phyloP scores from a whole-genome alignment of 2,888 invertebrate species.

The Drosophila emarginata region DNA sequence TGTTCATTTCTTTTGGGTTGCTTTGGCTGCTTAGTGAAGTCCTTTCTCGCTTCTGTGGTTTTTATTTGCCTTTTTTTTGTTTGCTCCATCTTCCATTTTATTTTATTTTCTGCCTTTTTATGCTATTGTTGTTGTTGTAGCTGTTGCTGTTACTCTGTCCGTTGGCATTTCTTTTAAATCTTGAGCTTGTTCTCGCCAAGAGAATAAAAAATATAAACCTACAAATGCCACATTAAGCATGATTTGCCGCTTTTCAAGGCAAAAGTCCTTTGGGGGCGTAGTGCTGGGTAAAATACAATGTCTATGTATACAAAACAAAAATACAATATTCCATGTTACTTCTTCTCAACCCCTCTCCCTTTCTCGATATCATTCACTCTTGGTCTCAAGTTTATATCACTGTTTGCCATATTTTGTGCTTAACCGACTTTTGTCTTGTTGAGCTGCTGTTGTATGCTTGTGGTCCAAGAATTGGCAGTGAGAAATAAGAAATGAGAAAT shows the following conservation, averaged over 20 bases:
- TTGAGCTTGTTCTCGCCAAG: slow-evolving; percentile 58
- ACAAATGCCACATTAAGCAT: slow-evolving; percentile 77
- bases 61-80: slow-evolving; percentile 58
- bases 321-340: background rate
- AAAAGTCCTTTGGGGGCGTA: slow-evolving; percentile 48
- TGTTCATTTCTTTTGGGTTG: slow-evolving; percentile 7
- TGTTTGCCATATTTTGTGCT: slow-evolving; percentile 65
- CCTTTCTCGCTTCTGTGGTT: slow-evolving; percentile 71
- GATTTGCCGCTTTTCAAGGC: slow-evolving; percentile 72
- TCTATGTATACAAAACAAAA: slow-evolving; percentile 2
- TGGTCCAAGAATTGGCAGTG: background rate
- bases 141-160: slow-evolving; percentile 28
- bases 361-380: background rate
- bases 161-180: slow-evolving; percentile 62
- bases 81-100: slow-evolving; percentile 49
- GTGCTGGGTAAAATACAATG: slow-evolving; percentile 10
- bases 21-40: slow-evolving; percentile 65
- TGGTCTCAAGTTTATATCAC: slow-evolving; percentile 49
- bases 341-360: slow-evolving; percentile 19
- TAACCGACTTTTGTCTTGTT: slow-evolving; percentile 61
- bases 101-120: slow-evolving; percentile 70
- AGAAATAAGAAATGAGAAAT: slow-evolving; percentile 41
- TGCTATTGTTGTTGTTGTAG: slow-evolving; percentile 27
- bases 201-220: slow-evolving; percentile 60
- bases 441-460: background rate